phyloP scores from a whole-genome alignment of 2,888 invertebrate species.

The Gasteruption jaculator region DNA sequence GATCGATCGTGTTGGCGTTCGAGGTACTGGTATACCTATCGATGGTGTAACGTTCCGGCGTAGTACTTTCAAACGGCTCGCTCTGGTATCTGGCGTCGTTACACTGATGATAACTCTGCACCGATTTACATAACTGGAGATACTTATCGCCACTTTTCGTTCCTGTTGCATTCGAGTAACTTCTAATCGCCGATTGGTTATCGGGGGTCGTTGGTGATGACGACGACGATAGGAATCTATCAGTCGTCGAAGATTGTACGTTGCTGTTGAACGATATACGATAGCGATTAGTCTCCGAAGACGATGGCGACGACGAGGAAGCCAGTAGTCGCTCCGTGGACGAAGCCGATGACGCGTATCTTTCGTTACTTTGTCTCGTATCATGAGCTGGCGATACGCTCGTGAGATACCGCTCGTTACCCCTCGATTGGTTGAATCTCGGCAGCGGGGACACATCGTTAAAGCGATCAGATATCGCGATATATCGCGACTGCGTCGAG shows the following conservation, averaged over 20 bases:
- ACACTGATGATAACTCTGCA: conserved; percentile 37
- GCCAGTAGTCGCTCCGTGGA: conserved; percentile 44
- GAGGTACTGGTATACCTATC: conserved; percentile 35
- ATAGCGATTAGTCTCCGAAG: conserved; percentile 36
- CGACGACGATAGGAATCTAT: conserved; percentile 32
- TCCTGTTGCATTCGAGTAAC: conserved; percentile 14
- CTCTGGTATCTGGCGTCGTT: conserved; percentile 11
- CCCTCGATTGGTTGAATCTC: conserved; percentile 34
- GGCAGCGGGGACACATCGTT: conserved; percentile 40
- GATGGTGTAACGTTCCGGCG: not conserved
- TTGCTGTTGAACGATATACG: conserved; percentile 21
- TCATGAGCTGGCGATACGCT: conserved; percentile 37
- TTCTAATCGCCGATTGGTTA: conserved; percentile 19
- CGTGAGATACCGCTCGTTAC: conserved; percentile 37
- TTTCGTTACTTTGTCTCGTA: no score
- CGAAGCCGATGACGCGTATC: conserved; percentile 31
- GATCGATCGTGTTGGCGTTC: conserved; percentile 28
- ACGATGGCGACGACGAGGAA: conserved; percentile 39
- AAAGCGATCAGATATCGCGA: conserved; percentile 35
- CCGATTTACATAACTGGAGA: conserved; percentile 41
- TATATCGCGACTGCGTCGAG: conserved; percentile 33
- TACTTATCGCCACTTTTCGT: conserved; percentile 39
- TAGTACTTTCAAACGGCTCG: not conserved
- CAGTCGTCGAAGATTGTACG: conserved; percentile 21
- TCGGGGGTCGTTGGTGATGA: conserved; percentile 34